Evolutionary conservation across 2,797 vertebrate genomes (phyloP), one percentile per base, ranked within the genome.

Genomic region (Centropyge bicolor): DNA sequence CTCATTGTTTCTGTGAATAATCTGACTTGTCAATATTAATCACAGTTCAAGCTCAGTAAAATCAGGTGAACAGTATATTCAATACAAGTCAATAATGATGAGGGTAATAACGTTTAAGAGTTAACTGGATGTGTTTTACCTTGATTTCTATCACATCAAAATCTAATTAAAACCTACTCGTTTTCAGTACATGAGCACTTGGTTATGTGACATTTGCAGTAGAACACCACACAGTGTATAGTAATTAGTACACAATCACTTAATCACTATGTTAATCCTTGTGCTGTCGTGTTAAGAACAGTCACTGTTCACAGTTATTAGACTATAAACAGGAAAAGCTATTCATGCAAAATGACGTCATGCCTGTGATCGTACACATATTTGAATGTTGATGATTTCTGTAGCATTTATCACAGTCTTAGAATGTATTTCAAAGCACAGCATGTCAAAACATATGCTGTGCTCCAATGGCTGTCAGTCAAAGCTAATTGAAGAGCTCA

Each of bases 191-290:
- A 62, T 31, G 7, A 67, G 56, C 17, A 5, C 49, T 64, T 64
- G n/a, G 16, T 45, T 61, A 43, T 48, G 41, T 57, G 41, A 41
- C 0, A 55, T 83, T 35, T 63, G 36, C 45, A 74, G 57, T 55
- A 56, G 22, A 52, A 66, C 59, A 60, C 55, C 19, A 41, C 11
- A 67, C 43, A 59, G 19, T 65, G 59, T 68, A 31, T 52, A 83
- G 52, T 85, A 82, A 88, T 74, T 54, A 74, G 57, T 22, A 80
- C 62, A 75, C n/a, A 81, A 73, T 84, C 72, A 35, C 61, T 84
- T 89, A 76, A 82, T 82, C 60, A 51, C 36, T 67, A 24, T 68
- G 51, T 55, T 79, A 84, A 90, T 86, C 62, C 70, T 61, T 24
- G 60, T 68, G 63, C 59, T 77, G 59, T 59, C 45, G 35, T 70